Evolutionary conservation across 2,797 vertebrate species (phyloP).

Genomic region (Nannoperca australis): DNA sequence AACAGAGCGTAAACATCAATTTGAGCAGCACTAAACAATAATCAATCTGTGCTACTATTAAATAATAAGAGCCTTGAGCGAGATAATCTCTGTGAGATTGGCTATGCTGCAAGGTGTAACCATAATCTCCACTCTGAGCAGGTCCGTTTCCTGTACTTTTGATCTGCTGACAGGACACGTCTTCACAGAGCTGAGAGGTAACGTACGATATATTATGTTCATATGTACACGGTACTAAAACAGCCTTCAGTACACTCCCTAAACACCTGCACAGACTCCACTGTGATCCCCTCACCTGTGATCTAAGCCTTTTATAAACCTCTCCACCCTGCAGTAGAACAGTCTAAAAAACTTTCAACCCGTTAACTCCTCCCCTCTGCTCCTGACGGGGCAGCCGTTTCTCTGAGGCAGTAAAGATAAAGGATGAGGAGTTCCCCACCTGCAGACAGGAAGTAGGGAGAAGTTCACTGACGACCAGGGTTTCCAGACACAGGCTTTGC

Average conservation of each 20-base stretch:
- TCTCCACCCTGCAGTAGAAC: conserved; percentile 74
- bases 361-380: conserved; percentile 70
- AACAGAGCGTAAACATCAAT: conserved; percentile 77
- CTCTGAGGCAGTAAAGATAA: conserved; percentile 83
- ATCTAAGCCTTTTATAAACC: conserved; percentile 82
- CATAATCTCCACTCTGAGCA: conserved; percentile 44
- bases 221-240: conserved; percentile 64
- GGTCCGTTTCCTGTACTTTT: conserved; percentile 73
- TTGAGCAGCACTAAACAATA: conserved; percentile 75
- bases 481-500: conserved; percentile 43
- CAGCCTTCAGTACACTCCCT: conserved; percentile 68
- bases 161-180: conserved; percentile 64
- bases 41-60: conserved; percentile 76
- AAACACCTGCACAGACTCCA: conserved; percentile 80
- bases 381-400: conserved; percentile 67
- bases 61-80: conserved; percentile 71
- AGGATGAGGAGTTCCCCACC: conserved; percentile 84
- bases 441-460: conserved; percentile 68
- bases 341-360: conserved; percentile 62
- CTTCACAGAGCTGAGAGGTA: conserved; percentile 68
- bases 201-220: conserved; percentile 62
- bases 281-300: conserved; percentile 84
- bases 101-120: conserved; percentile 45
- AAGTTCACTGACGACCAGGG: conserved; percentile 47
- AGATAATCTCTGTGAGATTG: conserved; percentile 76